Conservation (phyloP, 2,113 vertebrate species). For the Hemichromis elongatus region DNA sequence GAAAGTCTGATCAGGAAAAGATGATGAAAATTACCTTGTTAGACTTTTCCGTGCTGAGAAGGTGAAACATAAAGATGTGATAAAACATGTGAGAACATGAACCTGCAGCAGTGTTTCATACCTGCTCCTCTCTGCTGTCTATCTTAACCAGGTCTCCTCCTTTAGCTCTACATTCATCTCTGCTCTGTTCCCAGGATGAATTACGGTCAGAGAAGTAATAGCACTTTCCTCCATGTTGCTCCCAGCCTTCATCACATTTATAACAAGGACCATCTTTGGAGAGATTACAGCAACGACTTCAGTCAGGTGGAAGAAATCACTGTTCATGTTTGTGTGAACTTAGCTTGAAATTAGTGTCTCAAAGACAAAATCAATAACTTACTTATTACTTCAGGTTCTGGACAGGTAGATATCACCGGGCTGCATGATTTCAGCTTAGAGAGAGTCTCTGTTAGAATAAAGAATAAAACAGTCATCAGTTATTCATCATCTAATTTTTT, state of each 20-base stretch:
- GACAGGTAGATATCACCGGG: no score
- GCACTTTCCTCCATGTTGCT: background rate
- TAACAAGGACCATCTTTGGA: no score
- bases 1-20: background rate
- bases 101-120: background rate
- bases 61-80: no score
- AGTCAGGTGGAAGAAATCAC: background rate
- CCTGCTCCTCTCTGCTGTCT: background rate
- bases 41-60: background rate
- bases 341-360: no score
- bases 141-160: background rate
- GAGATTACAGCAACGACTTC: no score
- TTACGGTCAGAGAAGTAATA: background rate
- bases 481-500: background rate
- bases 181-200: background rate
- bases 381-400: no score
- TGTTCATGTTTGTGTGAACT: background rate
- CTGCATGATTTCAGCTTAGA: no score
- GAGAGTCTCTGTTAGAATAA: no score
- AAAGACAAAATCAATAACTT: no score
- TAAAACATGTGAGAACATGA: no score
- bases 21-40: rapidly evolving
- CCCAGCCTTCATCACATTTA: constrained; percentile 3
- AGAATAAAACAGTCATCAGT: background rate
- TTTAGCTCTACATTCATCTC: background rate